A percentile compares a stretch with the other conserved stretches of the same genome.
phyloP scores from a whole-genome alignment of 2,797 vertebrate genomes.

The Epinephelus malabaricus region DNA sequence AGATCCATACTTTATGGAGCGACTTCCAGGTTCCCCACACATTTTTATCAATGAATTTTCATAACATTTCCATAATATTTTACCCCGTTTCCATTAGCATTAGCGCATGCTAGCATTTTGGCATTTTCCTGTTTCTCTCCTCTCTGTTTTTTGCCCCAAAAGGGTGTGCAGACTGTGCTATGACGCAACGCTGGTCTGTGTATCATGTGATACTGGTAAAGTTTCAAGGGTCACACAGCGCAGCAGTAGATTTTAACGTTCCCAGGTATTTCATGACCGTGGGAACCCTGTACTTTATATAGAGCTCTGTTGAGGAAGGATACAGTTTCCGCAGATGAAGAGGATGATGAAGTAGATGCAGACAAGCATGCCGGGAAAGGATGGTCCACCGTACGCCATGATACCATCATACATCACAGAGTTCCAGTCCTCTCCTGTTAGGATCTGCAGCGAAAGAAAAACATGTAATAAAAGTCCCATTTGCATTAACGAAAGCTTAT shows the following conservation, averaged over 20 bases:
- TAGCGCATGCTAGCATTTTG: no score
- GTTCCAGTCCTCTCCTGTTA: conserved; percentile 99
- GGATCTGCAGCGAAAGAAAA: conserved; percentile 86
- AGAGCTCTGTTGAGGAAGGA: conserved; percentile 66
- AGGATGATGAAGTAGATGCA: conserved; percentile 99
- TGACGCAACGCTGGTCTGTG: no score
- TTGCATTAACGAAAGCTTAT: not conserved
- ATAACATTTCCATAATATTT: no score
- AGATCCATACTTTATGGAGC: not conserved
- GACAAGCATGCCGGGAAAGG: conserved; percentile 99
- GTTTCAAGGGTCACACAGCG: no score
- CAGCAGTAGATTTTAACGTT: no score
- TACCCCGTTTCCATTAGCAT: no score
- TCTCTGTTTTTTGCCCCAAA: no score
- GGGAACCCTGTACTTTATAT: not conserved
- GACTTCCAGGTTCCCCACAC: not conserved
- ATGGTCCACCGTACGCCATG: conserved; percentile 98
- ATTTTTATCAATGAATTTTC: no score
- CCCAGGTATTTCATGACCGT: no score
- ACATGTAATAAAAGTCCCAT: not conserved
- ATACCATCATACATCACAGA: conserved; percentile 99
- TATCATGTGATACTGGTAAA: no score
- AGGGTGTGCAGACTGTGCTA: no score
- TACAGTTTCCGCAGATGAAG: conserved; percentile 99
- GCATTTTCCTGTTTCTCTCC: no score